Conservation (phyloP, 2,113 vertebrate species). For the Phylloscopus trochiloides region DNA sequence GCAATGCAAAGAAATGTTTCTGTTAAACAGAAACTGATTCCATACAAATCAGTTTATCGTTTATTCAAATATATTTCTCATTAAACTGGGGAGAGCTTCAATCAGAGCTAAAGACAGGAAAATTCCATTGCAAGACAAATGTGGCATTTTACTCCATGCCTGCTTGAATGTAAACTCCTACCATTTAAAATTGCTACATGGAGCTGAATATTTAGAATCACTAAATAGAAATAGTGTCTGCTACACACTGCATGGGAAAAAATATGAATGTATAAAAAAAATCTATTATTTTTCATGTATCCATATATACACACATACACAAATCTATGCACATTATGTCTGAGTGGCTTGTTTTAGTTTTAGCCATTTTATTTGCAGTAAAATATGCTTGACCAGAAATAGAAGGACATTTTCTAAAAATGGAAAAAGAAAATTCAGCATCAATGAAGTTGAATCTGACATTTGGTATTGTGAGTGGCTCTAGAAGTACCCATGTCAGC, state of each 20-base stretch:
- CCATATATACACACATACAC: background rate
- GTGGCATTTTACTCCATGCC: background rate
- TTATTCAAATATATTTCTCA: background rate
- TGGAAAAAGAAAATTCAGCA: background rate
- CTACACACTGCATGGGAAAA: background rate
- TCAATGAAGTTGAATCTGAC: background rate
- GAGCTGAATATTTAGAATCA: background rate
- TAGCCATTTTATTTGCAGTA: background rate
- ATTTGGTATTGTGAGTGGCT: background rate
- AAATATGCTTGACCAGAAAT: background rate
- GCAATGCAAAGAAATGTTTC: background rate
- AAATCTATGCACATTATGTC: background rate
- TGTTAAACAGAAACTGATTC: background rate
- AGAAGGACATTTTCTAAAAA: background rate
- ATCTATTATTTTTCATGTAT: background rate
- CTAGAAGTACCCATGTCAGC: background rate
- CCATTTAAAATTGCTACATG: background rate
- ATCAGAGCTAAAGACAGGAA: background rate
- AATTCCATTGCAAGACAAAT: background rate
- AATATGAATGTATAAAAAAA: background rate
- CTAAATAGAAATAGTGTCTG: background rate
- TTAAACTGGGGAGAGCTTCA: background rate
- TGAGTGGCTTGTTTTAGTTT: background rate
- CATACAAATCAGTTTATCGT: background rate
- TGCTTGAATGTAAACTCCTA: background rate